These are phyloP conservation scores for Philotrypesis tridentata DNA, from an alignment of 1,140 invertebrate species.

Conservation along the genomic window DNA sequence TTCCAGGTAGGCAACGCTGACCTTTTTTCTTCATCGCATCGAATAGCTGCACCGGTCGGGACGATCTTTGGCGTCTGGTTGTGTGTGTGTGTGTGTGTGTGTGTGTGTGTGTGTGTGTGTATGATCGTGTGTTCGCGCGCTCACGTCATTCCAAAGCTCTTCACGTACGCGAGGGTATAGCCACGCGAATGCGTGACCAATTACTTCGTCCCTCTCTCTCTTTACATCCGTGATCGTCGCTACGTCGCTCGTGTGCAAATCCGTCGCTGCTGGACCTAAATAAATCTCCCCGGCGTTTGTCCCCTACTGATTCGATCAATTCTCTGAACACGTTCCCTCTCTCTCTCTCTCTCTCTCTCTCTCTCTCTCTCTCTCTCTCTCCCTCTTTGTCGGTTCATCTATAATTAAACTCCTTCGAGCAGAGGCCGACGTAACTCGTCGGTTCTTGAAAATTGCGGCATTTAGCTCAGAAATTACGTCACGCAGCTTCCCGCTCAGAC, in stretches of 20 bases:
- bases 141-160: neutral
- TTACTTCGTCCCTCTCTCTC: conserved; percentile 8
- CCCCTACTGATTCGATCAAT: conserved; percentile 1
- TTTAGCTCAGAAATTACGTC: neutral
- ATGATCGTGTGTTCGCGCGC: neutral
- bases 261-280: conserved; percentile 5
- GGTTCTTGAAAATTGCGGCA: neutral
- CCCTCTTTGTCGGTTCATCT: neutral
- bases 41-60: neutral
- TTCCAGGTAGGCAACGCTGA: neutral
- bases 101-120: too few species aligned
- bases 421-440: neutral
- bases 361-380: too few species aligned
- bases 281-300: conserved; percentile 33
- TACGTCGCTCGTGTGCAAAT: neutral
- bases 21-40: neutral
- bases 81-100: conserved; percentile 10
- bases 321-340: neutral
- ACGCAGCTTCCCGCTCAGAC: too few species aligned
- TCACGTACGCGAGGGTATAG: conserved; percentile 24
- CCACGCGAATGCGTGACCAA: conserved; percentile 39
- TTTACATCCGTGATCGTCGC: neutral
- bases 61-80: conserved; percentile 19
- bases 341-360: too few species aligned
- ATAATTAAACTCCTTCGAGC: neutral